phyloP scores from a whole-genome alignment of 1,140 invertebrate species.

The Tetramorium parvispinum region DNA sequence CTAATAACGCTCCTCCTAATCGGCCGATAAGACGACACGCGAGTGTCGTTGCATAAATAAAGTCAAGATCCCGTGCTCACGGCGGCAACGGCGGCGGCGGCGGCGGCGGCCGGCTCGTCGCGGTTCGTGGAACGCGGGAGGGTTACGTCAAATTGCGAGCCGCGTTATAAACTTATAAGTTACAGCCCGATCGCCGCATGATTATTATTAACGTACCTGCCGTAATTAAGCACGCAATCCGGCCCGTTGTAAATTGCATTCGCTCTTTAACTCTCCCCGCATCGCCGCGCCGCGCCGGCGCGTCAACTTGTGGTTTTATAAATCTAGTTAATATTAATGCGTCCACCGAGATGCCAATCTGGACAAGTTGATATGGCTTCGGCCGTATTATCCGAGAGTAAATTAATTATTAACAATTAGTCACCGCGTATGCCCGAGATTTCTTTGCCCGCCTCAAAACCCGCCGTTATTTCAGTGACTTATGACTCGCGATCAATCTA shows the following conservation, averaged over 20 bases:
- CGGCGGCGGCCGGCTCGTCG: neutral
- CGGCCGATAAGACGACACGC: slow-evolving; percentile 76
- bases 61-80: slow-evolving; percentile 55
- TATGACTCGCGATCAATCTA: slow-evolving; percentile 36
- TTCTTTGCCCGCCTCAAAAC: slow-evolving; percentile 5
- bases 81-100: neutral
- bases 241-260: slow-evolving; percentile 41
- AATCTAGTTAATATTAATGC: slow-evolving; percentile 64
- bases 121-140: slow-evolving; percentile 23
- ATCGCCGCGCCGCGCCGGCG: neutral
- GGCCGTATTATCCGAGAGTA: slow-evolving; percentile 9
- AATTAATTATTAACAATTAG: slow-evolving; percentile 58
- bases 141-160: slow-evolving; percentile 33
- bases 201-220: slow-evolving; percentile 50
- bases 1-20: slow-evolving; percentile 79
- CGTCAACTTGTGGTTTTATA: slow-evolving; percentile 44
- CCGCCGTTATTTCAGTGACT: slow-evolving; percentile 27
- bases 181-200: slow-evolving; percentile 49
- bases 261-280: slow-evolving; percentile 48
- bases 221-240: slow-evolving; percentile 54
- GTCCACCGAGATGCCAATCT: slow-evolving; percentile 46
- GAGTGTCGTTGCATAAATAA: slow-evolving; percentile 77
- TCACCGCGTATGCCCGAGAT: slow-evolving; percentile 19
- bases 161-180: slow-evolving; percentile 64
- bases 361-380: slow-evolving; percentile 54